phyloP scores from a whole-genome alignment of 2,113 vertebrate species.

The Lycaon pictus region DNA sequence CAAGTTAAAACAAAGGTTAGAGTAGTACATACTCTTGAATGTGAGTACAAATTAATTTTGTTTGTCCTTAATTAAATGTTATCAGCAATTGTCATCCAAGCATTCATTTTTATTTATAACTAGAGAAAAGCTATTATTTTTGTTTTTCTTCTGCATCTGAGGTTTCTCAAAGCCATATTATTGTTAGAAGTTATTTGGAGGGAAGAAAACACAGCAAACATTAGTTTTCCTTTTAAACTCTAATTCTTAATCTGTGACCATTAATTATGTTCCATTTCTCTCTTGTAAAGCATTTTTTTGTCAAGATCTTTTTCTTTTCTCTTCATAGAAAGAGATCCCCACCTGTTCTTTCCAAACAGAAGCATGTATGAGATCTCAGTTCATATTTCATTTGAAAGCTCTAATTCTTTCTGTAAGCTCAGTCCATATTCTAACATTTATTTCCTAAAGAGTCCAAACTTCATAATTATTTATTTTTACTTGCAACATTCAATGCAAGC shows the following conservation, averaged over 20 bases:
- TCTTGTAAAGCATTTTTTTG: neutral
- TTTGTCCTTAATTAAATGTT: slow-evolving; percentile 61
- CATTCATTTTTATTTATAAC: slow-evolving; percentile 49
- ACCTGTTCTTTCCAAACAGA: neutral
- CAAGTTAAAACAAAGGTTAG: slow-evolving; percentile 68
- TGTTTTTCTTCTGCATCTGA: slow-evolving; percentile 2
- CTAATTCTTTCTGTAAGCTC: neutral
- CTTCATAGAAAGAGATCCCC: neutral
- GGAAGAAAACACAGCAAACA: neutral
- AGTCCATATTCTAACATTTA: neutral
- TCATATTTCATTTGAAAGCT: rapidly evolving
- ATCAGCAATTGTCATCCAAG: slow-evolving; percentile 39
- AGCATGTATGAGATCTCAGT: rapidly evolving
- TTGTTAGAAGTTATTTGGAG: neutral
- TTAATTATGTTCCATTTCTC: slow-evolving; percentile 24
- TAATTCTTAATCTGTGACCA: neutral
- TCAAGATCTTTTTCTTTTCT: neutral
- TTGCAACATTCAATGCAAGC: neutral
- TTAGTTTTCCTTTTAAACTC: slow-evolving; percentile 31
- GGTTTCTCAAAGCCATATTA: neutral
- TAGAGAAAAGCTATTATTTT: slow-evolving; percentile 27
- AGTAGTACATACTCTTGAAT: neutral
- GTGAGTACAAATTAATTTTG: slow-evolving; percentile 66
- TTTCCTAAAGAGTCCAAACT: neutral
- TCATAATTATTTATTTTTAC: neutral